Evolutionary conservation across 1,140 invertebrate species (phyloP), one percentile per base, ranked within the genome.

Genomic region (Heliconius melpomene): DNA sequence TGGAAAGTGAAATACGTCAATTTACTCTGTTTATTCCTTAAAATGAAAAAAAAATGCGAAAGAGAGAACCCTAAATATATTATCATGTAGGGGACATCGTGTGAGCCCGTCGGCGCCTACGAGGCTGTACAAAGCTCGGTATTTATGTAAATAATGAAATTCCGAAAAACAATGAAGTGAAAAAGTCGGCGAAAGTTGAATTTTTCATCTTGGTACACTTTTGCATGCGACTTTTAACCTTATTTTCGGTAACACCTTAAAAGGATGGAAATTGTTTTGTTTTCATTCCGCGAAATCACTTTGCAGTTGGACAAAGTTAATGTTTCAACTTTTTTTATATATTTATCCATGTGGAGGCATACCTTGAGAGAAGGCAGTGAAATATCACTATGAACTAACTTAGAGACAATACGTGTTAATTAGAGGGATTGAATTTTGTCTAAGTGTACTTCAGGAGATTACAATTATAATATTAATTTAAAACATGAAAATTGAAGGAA

Each of bases 131-230:
- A 91, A 90, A 91, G 88, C 80, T 78, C 80, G 87, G 90, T 80
- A 92, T 92, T 92, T 94, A 94, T 93, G 92, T 94, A 94, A 94
- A 94, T 93, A 85, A 83, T 86, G 85, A 86, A 89, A 93, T 93
- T 89, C 90, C 90, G 87, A 91, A 91, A 93, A 92, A 91, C 88
- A 90, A 89, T 87, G 83, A 85, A 82, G 79, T 75, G 74, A 88
- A 90, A 90, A 92, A 89, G 84, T 82, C 85, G 86, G 86, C 81
- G 88, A 92, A 91, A 90, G 88, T 90, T 89, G 80, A 85, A 86
- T 89, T 90, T 91, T 89, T 92, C 86, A 84, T 80, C 80, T 87
- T 89, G 83, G 74, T 84, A 84, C 85, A 85, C 86, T 89, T 89
- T 90, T 86, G 81, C 82, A 81, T 83, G 82, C 75, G 82, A 80